These are phyloP conservation scores for Microplitis demolitor DNA, from an alignment of 1,140 invertebrate genomes.

Conservation along the genomic window DNA sequence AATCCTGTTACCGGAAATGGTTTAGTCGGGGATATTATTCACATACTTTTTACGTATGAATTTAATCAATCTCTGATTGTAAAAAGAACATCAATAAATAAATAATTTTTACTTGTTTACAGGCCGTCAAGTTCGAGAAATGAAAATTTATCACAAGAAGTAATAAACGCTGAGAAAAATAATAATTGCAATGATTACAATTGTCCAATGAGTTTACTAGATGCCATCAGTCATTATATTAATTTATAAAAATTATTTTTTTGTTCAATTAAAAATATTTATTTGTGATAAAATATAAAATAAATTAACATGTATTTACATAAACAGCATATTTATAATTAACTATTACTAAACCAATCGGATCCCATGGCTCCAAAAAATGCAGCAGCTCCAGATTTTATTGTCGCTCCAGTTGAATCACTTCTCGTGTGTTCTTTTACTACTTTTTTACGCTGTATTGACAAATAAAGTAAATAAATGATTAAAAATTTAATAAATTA, in stretches of 20 bases:
- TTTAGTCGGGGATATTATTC: constrained; percentile 56
- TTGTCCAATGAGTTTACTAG: constrained; percentile 56
- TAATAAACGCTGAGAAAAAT: constrained; percentile 53
- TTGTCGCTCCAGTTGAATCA: constrained; percentile 56
- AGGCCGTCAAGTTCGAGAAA: constrained; percentile 57
- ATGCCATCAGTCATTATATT: constrained; percentile 42
- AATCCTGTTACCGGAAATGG: constrained; percentile 51
- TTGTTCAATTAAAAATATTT: constrained; percentile 19
- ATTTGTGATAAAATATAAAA: constrained; percentile 6
- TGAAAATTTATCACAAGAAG: constrained; percentile 49
- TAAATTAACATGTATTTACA: constrained; percentile 17
- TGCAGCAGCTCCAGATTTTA: constrained; percentile 73
- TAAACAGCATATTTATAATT: constrained; percentile 20
- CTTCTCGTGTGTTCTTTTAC: constrained; percentile 48
- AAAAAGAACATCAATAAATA: not conserved
- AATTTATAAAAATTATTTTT: not conserved
- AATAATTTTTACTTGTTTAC: constrained; percentile 23
- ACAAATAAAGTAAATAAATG: not conserved
- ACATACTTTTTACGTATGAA: constrained; percentile 58
- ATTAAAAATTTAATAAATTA: too few relatives aligned
- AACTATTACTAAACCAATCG: constrained; percentile 71
- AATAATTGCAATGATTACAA: constrained; percentile 49
- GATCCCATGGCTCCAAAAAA: constrained; percentile 80
- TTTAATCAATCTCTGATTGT: constrained; percentile 22
- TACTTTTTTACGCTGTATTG: constrained; percentile 46